Evolutionary conservation across 2,113 vertebrate genomes (phyloP).

Genomic region (Egretta garzetta): DNA sequence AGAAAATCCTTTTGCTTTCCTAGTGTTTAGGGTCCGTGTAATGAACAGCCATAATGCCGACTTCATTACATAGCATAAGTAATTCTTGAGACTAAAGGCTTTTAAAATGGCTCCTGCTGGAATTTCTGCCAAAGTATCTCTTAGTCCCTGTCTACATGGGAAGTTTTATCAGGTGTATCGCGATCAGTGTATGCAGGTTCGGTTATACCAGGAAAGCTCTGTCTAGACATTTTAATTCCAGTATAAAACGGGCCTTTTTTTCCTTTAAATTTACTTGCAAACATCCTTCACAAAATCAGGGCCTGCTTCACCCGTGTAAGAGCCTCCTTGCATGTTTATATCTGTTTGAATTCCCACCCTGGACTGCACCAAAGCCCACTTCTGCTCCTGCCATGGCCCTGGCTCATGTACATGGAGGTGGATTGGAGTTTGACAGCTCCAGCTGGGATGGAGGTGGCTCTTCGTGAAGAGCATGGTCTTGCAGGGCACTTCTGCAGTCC

Average conservation of each 20-base stretch:
- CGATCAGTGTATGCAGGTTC: not conserved
- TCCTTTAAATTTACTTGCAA: not conserved
- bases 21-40: not conserved
- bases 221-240: conserved; percentile 44
- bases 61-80: not conserved
- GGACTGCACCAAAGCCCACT: not conserved
- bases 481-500: not conserved
- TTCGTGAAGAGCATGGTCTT: not conserved
- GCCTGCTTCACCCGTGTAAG: not conserved
- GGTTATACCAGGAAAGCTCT: conserved; percentile 23
- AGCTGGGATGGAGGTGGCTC: not conserved
- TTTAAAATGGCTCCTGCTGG: conserved; percentile 37
- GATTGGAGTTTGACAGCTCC: not conserved
- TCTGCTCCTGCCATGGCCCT: not conserved
- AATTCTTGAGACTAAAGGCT: not conserved
- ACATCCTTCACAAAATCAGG: not conserved
- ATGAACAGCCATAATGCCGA: not conserved
- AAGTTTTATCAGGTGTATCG: conserved; percentile 42
- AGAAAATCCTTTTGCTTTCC: not conserved
- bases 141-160: not conserved
- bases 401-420: not conserved
- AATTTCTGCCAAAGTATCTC: conserved; percentile 1
- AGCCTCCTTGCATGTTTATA: not conserved
- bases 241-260: not conserved
- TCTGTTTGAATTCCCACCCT: not conserved